Evolutionary conservation across 2,113 vertebrate species (phyloP).

Genomic region (Forbesichthys agassizii): DNA sequence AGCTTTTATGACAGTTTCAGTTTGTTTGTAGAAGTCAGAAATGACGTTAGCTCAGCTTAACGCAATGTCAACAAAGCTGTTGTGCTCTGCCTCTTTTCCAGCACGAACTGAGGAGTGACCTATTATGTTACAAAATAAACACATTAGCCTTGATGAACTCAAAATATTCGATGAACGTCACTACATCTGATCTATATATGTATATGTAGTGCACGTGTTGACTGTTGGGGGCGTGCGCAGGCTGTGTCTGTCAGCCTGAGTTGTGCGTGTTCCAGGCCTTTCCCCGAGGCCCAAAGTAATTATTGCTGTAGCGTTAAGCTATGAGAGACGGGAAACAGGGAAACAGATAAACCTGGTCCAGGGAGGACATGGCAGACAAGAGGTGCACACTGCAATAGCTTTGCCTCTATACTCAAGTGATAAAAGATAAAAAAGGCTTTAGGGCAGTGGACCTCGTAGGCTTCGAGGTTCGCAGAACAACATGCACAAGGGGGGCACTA

Average conservation of each 20-base stretch:
- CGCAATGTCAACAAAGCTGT: no score
- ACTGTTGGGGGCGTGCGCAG: neutral
- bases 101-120: no score
- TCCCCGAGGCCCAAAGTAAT: conserved; percentile 47
- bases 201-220: neutral
- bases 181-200: no score
- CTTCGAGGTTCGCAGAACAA: conserved; percentile 9
- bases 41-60: no score
- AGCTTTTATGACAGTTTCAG: no score
- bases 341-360: conserved; percentile 37
- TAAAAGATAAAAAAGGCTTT: conserved; percentile 4
- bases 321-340: conserved; percentile 11
- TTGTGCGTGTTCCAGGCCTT: conserved; percentile 26
- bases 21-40: no score
- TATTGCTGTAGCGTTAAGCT: conserved; percentile 44
- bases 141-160: no score
- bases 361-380: conserved; percentile 48
- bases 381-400: conserved; percentile 23
- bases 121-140: no score
- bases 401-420: conserved; percentile 16
- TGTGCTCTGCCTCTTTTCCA: no score
- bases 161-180: no score
- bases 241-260: conserved; percentile 1
- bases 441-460: neutral
- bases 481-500: neutral